phyloP scores from a whole-genome alignment of 2,888 invertebrate genomes.

The Glaucopsyche alexis region DNA sequence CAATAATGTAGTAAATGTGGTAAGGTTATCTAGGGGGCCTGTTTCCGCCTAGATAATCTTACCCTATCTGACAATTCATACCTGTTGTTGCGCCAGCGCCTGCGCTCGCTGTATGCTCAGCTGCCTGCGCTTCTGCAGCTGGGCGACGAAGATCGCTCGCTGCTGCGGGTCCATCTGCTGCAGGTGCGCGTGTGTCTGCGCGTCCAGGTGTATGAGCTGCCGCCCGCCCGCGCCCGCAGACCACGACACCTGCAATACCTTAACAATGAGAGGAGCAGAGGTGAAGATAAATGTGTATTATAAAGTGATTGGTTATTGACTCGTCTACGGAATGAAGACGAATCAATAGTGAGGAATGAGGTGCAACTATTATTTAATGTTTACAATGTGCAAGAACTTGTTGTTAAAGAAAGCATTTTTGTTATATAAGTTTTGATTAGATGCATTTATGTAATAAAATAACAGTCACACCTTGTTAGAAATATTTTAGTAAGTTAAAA shows the following conservation, averaged over 20 bases:
- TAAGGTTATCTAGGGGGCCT: too few species aligned
- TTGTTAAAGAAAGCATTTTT: not conserved
- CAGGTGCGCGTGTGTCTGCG: constrained; percentile 90
- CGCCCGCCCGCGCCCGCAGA: constrained; percentile 74
- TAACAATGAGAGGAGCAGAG: constrained; percentile 30
- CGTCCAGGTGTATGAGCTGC: constrained; percentile 89
- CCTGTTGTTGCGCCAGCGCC: constrained; percentile 71
- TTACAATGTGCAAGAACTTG: not conserved
- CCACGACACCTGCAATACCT: constrained; percentile 66
- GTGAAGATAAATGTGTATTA: constrained; percentile 28
- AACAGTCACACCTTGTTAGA: not conserved
- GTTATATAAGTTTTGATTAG: not conserved
- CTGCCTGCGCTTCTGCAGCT: constrained; percentile 83
- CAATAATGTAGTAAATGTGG: too few species aligned
- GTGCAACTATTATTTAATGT: constrained; percentile 7
- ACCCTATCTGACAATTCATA: constrained; percentile 40
- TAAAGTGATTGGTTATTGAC: constrained; percentile 36
- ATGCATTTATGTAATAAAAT: not conserved
- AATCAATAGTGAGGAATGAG: not conserved
- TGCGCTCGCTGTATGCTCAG: constrained; percentile 77
- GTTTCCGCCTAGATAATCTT: too few species aligned
- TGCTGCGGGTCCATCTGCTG: constrained; percentile 91
- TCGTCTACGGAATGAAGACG: constrained; percentile 29
- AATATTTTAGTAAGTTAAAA: not conserved
- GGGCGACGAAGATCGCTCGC: constrained; percentile 88